Percentiles rank a stretch among this genome's conserved stretches.
These are phyloP conservation scores for Ormyrus labotus DNA, from an alignment of 2,888 invertebrate genomes.

Conservation along the genomic window DNA sequence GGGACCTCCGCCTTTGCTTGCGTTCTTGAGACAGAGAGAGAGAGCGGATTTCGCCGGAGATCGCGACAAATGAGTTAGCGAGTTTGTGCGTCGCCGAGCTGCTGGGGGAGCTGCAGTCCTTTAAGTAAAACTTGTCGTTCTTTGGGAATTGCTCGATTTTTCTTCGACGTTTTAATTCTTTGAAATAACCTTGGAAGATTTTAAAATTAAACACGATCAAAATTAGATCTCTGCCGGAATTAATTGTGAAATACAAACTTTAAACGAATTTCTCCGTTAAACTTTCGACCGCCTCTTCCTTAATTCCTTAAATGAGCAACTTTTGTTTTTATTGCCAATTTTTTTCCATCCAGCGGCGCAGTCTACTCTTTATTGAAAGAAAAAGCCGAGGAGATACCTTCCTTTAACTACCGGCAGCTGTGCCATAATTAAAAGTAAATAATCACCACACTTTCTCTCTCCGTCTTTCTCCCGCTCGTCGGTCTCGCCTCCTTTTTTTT, in stretches of 20 bases:
- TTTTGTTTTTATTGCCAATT: not conserved
- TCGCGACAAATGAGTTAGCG: constrained; percentile 1
- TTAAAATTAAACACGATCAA: too few species aligned
- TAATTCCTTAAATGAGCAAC: constrained; percentile 8
- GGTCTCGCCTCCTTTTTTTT: constrained; percentile 4
- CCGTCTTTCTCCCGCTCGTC: not conserved
- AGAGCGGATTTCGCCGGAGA: not conserved
- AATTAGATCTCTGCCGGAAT: too few species aligned
- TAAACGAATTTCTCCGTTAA: not conserved
- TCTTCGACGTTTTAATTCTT: too few species aligned
- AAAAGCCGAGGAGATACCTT: constrained; percentile 16
- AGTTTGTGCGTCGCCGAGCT: not conserved
- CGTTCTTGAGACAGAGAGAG: too few species aligned
- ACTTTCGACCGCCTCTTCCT: not conserved
- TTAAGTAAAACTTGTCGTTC: not conserved
- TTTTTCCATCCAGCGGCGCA: not conserved
- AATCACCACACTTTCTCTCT: constrained; percentile 27
- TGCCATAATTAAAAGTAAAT: constrained; percentile 54
- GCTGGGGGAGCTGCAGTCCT: not conserved
- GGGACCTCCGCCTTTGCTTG: not conserved
- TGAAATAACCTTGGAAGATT: too few species aligned
- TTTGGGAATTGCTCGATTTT: too few species aligned
- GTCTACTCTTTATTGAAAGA: not conserved
- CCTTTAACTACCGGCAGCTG: not conserved
- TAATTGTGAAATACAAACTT: too few species aligned